Evolutionary conservation across 2,888 invertebrate genomes (phyloP), one percentile per base, ranked within the genome.

Genomic region (Tanytarsus gracilentus): DNA sequence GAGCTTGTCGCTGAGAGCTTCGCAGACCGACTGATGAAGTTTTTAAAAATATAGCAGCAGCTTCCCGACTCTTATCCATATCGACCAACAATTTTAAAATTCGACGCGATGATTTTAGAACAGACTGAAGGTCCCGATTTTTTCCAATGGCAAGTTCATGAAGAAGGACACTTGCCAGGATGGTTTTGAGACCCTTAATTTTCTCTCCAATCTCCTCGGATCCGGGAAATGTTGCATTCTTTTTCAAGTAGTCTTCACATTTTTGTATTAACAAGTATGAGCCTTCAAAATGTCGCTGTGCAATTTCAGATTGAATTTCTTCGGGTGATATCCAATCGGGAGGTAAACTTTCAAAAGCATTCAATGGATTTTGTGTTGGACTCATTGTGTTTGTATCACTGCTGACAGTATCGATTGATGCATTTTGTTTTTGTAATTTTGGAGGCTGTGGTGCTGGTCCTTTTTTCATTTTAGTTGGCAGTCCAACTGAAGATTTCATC

Each of bases 261-360:
- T 82, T 84, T 65, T 87, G 85, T 65, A 96, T 81, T 11, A 94
- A 76, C 64, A 83, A 81, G 64, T 92, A 86, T 1, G 95, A 94
- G 69, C 90, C 91, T 71, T 95, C 92, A 69, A 97, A 97, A 73
- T 96, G 92, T 66, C 97, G 81, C 73, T 97, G 94, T 0, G 96
- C 97, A 65, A 97, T 89, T 66, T 87, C 83, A 11, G 96, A 94
- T 76, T 98, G 95, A 60, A 98, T 76, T 72, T 97, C 96, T 71
- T 97, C 97, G 1, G 91, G 86, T 3, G 91, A 84, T 72, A 97
- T 74, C 96, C 96, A 97, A 68, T 92, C 91, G 0, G 93, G 90
- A 0, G 69, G 70, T 63, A 68, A 67, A 60, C 70, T 71, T 62
- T 70, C 70, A 2, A 68, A 64, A 0, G 6, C 16, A 11, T 68